A percentile compares a stretch with the other conserved stretches of the same genome.
phyloP scores from a whole-genome alignment of 2,797 vertebrate species.

The Rhabdophis nuchalis region DNA sequence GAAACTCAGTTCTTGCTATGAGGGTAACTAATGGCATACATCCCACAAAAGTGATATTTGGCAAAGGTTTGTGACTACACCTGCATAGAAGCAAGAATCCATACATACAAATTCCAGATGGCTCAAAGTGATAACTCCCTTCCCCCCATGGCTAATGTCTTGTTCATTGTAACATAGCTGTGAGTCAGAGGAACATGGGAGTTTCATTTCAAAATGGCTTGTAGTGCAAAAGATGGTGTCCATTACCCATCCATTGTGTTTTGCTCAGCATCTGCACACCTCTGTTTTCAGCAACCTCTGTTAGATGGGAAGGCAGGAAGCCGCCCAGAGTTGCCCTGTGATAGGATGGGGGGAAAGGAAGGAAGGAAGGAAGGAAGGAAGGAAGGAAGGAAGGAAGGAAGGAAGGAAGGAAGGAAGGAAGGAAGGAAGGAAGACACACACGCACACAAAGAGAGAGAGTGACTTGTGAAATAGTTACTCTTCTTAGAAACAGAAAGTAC shows the following conservation, averaged over 20 bases:
- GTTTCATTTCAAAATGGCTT: not conserved
- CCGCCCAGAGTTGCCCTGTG: not conserved
- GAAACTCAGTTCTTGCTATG: not conserved
- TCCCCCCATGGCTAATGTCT: not conserved
- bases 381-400: no score
- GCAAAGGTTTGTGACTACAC: not conserved
- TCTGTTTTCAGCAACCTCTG: not conserved
- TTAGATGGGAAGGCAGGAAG: not conserved
- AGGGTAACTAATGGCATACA: not conserved
- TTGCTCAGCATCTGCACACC: not conserved
- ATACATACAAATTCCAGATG: not conserved
- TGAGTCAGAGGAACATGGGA: not conserved
- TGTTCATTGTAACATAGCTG: not conserved
- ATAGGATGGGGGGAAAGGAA: not conserved
- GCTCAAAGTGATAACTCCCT: not conserved
- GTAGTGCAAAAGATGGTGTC: not conserved
- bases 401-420: no score
- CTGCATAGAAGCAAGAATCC: not conserved
- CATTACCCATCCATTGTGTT: not conserved
- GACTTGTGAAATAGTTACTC: slow-evolving; percentile 30
- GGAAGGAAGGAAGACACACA: no score
- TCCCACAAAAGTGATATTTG: not conserved
- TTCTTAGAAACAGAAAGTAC: slow-evolving; percentile 41
- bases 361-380: no score
- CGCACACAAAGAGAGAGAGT: no score